A percentile compares a stretch with the other conserved stretches of the same genome.
These are phyloP conservation scores for Larimichthys polyactis DNA, from an alignment of 2,113 vertebrate species.

Conservation along the genomic window DNA sequence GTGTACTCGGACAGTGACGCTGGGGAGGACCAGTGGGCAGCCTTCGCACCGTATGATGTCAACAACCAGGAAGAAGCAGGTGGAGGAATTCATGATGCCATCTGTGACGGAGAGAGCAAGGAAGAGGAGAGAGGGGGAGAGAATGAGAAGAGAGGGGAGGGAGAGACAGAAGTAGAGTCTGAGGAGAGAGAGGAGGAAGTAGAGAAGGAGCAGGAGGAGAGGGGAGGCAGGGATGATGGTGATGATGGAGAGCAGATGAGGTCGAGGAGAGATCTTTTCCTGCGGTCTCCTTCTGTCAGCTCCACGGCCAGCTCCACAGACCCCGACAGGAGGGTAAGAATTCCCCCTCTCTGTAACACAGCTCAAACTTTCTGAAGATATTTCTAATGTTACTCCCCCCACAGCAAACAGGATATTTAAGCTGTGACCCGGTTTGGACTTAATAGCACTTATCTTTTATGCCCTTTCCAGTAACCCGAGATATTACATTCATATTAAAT, in stretches of 20 bases:
- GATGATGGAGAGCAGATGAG: conserved; percentile 53
- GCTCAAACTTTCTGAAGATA: background rate
- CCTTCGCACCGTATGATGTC: conserved; percentile 28
- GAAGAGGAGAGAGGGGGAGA: conserved; percentile 5
- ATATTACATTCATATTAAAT: background rate
- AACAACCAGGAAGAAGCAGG: conserved; percentile 27
- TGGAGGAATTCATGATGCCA: background rate
- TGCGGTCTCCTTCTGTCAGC: conserved; percentile 57
- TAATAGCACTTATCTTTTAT: background rate
- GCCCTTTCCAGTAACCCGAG: background rate
- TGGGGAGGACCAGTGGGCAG: conserved; percentile 78
- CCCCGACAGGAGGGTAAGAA: conserved; percentile 62
- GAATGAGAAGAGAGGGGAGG: background rate
- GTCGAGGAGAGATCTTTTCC: conserved; percentile 41
- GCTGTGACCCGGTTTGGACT: background rate
- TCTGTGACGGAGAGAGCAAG: conserved; percentile 5
- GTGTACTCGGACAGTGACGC: conserved; percentile 82
- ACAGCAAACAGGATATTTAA: background rate
- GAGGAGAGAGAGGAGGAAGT: background rate
- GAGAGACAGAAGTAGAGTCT: background rate
- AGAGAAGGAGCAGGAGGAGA: conserved; percentile 16
- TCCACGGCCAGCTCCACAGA: conserved; percentile 67
- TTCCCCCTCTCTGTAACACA: too few species aligned
- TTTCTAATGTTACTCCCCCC: background rate
- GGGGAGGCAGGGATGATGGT: background rate